These are phyloP conservation scores for Oligia latruncula DNA, from an alignment of 2,888 invertebrate genomes.

Conservation along the genomic window DNA sequence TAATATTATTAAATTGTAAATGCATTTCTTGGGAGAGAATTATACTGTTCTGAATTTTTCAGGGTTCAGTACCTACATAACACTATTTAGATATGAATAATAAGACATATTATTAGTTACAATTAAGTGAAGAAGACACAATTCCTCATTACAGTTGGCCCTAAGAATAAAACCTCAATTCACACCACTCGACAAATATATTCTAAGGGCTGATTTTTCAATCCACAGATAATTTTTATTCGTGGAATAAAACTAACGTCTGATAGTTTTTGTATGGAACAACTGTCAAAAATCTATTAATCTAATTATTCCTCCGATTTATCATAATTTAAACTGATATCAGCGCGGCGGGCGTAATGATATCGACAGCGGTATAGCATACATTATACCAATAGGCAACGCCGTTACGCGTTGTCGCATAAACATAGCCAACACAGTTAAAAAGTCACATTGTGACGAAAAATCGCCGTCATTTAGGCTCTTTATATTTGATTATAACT, in stretches of 20 bases:
- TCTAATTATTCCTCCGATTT: too few relatives aligned
- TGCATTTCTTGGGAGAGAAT: constrained; percentile 48
- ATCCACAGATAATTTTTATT: too few relatives aligned
- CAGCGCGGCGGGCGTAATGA: background rate
- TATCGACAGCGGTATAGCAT: constrained; percentile 7
- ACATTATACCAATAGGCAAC: background rate
- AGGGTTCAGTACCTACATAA: constrained; percentile 56
- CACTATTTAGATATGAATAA: constrained; percentile 60
- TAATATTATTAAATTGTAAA: constrained; percentile 54
- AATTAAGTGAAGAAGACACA: constrained; percentile 59
- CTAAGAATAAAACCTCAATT: constrained; percentile 28
- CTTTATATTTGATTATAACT: constrained; percentile 17
- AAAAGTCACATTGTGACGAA: constrained; percentile 56
- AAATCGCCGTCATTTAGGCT: constrained; percentile 52
- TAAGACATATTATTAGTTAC: constrained; percentile 42
- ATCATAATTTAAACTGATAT: background rate
- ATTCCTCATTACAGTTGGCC: constrained; percentile 55
- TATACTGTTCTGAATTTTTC: constrained; percentile 61
- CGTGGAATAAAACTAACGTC: too few relatives aligned
- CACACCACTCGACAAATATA: background rate
- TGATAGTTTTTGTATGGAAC: too few relatives aligned
- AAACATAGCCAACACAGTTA: constrained; percentile 16
- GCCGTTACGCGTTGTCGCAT: background rate
- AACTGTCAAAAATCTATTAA: too few relatives aligned
- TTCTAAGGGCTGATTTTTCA: background rate